phyloP scores from a whole-genome alignment of 2,113 vertebrate species.

The Tragelaphus buxtoni region DNA sequence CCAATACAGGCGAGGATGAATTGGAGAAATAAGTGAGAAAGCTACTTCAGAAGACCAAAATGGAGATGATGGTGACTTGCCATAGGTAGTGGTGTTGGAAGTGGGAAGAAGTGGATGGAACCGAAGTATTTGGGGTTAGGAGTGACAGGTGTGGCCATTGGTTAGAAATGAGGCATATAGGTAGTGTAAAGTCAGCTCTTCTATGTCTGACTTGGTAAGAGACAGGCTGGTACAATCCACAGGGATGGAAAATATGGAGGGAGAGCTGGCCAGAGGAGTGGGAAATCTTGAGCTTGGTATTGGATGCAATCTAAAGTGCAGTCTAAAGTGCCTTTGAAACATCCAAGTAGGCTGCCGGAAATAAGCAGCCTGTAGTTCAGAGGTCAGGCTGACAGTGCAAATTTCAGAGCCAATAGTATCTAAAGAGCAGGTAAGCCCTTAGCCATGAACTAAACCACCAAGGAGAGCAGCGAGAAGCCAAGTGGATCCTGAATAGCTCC shows the following conservation, averaged over 20 bases:
- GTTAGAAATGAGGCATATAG: not conserved
- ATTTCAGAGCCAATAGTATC: no score
- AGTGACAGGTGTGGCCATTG: not conserved
- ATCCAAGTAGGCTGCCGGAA: no score
- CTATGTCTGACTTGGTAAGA: no score
- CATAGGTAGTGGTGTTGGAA: no score
- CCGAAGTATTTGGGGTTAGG: no score
- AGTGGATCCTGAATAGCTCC: not conserved
- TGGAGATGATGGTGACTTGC: not conserved
- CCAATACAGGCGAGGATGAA: not conserved
- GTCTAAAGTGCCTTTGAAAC: not conserved
- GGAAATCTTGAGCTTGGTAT: not conserved
- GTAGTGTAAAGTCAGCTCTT: not conserved
- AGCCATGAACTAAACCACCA: not conserved
- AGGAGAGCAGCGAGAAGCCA: not conserved
- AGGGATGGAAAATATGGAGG: not conserved
- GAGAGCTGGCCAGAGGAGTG: not conserved
- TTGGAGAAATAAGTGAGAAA: not conserved
- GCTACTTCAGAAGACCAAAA: not conserved
- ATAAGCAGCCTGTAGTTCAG: not conserved
- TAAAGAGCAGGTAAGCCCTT: rapidly evolving
- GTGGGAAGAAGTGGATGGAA: not conserved
- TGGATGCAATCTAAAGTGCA: not conserved
- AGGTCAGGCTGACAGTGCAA: not conserved
- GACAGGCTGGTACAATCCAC: not conserved